Evolutionary conservation across 2,888 invertebrate species (phyloP), one percentile per base, ranked within the genome.

Genomic region (Apotomis turbidana): DNA sequence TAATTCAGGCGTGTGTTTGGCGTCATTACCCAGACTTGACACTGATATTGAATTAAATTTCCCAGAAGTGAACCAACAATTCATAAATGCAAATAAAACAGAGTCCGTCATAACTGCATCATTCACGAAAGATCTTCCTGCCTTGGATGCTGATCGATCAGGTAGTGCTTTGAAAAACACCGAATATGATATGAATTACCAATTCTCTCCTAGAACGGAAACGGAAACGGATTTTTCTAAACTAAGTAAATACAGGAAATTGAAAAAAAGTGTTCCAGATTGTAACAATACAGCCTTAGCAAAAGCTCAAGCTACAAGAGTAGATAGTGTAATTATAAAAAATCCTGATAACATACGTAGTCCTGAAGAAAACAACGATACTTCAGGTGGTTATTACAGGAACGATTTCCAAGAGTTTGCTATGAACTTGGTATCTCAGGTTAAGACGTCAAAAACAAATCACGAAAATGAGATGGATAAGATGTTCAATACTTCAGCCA

Each of bases 1-100:
- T 74, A 91, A 87, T 78, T 88, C 90, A 66, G 90, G 93, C 64
- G 84, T 93, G 74, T 91, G 91, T 78, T 82, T 93, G 73, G 91
- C 92, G 59, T 93, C 93, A 58, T 80, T 93, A 69, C 93, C 93
- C 10, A 85, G 88, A 77, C 82, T 93, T 54, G 93, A 93, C 79
- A 92, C 91, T 84, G 93, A 93, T 76, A 91, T 93, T 75, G 93
- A 93, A 79, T 85, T 93, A 63, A 91, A 86, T 79, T 93, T 93
- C 76, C 90, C 93, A 58, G 93, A 93, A 88, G 92, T 93, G 10
- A 93, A 93, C 77, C 93, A 93, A 83, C 93, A 93, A 77, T 93
- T 93, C 77, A 91, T 93, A 58, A 89, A 92, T 84, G 93, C 90
- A 58, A 93, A 92, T 80, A 91, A 90, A 85, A 82, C 79, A 64